phyloP scores from a whole-genome alignment of 2,113 vertebrate genomes.

The Brachyhypopomus occidentalis region DNA sequence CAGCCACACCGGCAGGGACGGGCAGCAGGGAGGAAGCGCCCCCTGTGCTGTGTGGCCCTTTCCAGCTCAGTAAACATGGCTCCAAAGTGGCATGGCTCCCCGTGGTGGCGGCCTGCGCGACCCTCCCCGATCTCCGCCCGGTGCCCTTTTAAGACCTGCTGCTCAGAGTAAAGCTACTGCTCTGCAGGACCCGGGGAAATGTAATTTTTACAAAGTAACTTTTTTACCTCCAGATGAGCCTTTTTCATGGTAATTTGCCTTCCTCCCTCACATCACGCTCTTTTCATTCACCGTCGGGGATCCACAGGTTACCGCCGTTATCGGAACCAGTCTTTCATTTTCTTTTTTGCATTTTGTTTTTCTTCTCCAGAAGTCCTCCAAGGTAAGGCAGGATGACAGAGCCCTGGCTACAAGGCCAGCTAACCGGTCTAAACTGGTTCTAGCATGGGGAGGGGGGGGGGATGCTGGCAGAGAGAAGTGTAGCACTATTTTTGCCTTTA shows the following conservation, averaged over 20 bases:
- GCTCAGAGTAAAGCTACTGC: not conserved
- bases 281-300: slow-evolving; percentile 57
- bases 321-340: slow-evolving; percentile 63
- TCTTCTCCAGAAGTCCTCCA: slow-evolving; percentile 63
- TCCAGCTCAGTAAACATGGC: slow-evolving; percentile 34
- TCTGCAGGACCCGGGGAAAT: slow-evolving; percentile 3
- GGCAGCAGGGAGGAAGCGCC: slow-evolving; percentile 45
- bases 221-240: slow-evolving; percentile 8
- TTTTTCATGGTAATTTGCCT: slow-evolving; percentile 49
- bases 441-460: slow-evolving; percentile 49
- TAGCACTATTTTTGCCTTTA: slow-evolving; percentile 75
- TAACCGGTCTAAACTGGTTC: slow-evolving; percentile 88
- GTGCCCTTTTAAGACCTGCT: slow-evolving; percentile 22
- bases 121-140: slow-evolving; percentile 9
- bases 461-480: slow-evolving; percentile 49
- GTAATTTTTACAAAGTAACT: slow-evolving; percentile 33
- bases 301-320: slow-evolving; percentile 75
- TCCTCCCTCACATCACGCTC: slow-evolving; percentile 38
- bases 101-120: not conserved
- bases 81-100: not conserved
- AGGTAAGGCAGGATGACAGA: slow-evolving; percentile 81
- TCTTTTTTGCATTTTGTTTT: slow-evolving; percentile 64
- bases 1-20: slow-evolving; percentile 48
- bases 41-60: slow-evolving; percentile 33
- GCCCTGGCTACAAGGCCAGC: slow-evolving; percentile 80